Base-by-base conservation (phyloP, 1,140 invertebrate genomes). In the Myzus persicae region DNA sequence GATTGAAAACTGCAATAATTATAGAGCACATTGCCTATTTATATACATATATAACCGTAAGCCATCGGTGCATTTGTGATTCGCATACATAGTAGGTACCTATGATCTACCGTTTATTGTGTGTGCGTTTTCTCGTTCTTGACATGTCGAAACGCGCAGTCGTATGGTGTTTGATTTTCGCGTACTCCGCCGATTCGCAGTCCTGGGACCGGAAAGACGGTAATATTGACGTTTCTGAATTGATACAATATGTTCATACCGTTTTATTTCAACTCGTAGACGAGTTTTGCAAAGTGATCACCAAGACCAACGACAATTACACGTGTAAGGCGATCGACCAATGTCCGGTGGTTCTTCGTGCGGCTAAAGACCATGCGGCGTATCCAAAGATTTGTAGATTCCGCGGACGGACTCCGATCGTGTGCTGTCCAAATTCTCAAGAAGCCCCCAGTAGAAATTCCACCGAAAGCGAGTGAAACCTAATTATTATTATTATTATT, bases 371-470 rank as follows among this genome's bases (percentile, higher is more conserved):
- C 40, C 1, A 1, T 20, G 31, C 0, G 6, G 40, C 22, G 31
- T 93, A 93, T 42, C 91, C 91, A 48, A 48, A 51, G 46, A 93
- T 93, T 7, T 93, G 91, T 46, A 46, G 91, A 14, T 93, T 93
- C 38, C 46, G 3, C 3, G 81, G 91, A 22, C 46, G 36, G 18
- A 54, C 48, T 40, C 91, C 91, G 0, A 31, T 93, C 1, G 91
- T 93, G 14, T 93, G 91, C 6, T 93, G 91, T n/a, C 91, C 46
- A 18, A 84, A 3, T 38, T 42, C 46, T 5, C 81, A 1, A 7
- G 81, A 31, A 0, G 11, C 2, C 18, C 20, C 2, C 26, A 11
- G 38, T 22, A n/a, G 46, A 84, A 85, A 54, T 22, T 26, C 46
- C 26, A 38, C 91, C 26, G 46, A 84, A 90, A 90, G 89, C 4